A percentile compares a stretch with the other conserved stretches of the same genome.
These are phyloP conservation scores for Rhinella marina DNA, from an alignment of 2,797 vertebrate genomes.

Conservation along the genomic window DNA sequence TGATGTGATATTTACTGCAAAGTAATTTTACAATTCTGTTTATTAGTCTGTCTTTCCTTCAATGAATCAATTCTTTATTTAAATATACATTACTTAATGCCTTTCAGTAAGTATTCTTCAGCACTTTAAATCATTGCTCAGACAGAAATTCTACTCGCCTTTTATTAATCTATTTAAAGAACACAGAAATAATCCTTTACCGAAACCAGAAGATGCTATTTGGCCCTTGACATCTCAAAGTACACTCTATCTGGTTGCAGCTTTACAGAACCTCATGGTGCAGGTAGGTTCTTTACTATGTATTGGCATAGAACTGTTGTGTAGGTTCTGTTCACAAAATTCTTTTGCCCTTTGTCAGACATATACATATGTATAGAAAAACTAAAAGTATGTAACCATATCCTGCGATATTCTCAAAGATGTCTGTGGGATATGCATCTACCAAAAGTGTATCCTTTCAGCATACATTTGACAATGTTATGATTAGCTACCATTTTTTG, in stretches of 20 bases:
- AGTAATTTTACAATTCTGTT: neutral
- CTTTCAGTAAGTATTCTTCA: constrained; percentile 81
- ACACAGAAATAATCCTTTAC: constrained; percentile 63
- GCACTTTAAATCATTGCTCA: constrained; percentile 82
- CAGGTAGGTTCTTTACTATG: constrained; percentile 71
- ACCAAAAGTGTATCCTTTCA: too few relatives aligned
- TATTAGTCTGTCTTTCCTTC: neutral
- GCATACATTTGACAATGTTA: too few relatives aligned
- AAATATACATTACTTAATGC: neutral
- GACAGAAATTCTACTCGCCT: constrained; percentile 80
- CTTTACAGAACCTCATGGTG: constrained; percentile 84
- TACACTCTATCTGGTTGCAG: constrained; percentile 75
- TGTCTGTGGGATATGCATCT: too few relatives aligned
- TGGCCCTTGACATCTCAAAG: constrained; percentile 79
- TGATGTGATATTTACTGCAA: neutral
- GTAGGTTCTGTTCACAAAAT: too few relatives aligned
- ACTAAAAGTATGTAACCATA: too few relatives aligned
- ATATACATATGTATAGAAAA: too few relatives aligned
- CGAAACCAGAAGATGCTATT: constrained; percentile 74
- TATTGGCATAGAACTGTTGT: neutral
- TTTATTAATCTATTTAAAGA: constrained; percentile 75
- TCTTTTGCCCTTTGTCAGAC: too few relatives aligned
- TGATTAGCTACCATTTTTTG: too few relatives aligned
- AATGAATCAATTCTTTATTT: neutral
- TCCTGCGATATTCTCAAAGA: too few relatives aligned